A percentile compares a stretch with the other conserved stretches of the same genome.
These are phyloP conservation scores for Ptychoptera contaminata DNA, from an alignment of 2,888 invertebrate genomes.

Conservation along the genomic window DNA sequence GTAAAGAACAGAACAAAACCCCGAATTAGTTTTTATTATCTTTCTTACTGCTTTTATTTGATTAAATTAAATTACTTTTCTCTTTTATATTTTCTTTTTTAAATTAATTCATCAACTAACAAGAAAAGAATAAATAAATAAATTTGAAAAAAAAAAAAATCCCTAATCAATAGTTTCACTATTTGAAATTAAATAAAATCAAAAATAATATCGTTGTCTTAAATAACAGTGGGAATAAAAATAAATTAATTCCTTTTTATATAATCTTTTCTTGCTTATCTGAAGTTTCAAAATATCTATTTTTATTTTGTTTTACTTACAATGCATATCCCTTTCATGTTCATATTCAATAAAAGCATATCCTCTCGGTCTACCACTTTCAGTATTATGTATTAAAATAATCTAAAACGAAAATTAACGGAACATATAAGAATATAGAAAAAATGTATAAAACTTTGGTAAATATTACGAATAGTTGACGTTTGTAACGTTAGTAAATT, in stretches of 20 bases:
- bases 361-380: slow-evolving; percentile 86
- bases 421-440: not conserved
- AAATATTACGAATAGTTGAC: not conserved
- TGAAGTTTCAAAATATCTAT: not conserved
- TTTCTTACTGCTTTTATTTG: slow-evolving; percentile 5
- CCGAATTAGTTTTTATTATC: slow-evolving; percentile 12
- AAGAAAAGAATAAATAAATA: not conserved
- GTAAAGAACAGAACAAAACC: slow-evolving; percentile 14
- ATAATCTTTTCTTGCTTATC: not conserved
- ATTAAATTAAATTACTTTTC: not conserved
- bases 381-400: slow-evolving; percentile 69
- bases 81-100: not conserved
- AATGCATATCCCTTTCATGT: slow-evolving; percentile 98
- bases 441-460: not conserved
- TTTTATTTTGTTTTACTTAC: slow-evolving; percentile 49
- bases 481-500: not conserved
- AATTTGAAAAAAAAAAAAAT: not conserved
- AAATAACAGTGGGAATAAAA: no score
- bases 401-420: slow-evolving; percentile 47
- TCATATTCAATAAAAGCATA: slow-evolving; percentile 99
- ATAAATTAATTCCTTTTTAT: not conserved
- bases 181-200: not conserved
- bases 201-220: no score
- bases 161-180: not conserved
- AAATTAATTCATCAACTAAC: not conserved